Evolutionary conservation across 1,140 invertebrate genomes (phyloP).

Genomic region (Heterodera carotae): DNA sequence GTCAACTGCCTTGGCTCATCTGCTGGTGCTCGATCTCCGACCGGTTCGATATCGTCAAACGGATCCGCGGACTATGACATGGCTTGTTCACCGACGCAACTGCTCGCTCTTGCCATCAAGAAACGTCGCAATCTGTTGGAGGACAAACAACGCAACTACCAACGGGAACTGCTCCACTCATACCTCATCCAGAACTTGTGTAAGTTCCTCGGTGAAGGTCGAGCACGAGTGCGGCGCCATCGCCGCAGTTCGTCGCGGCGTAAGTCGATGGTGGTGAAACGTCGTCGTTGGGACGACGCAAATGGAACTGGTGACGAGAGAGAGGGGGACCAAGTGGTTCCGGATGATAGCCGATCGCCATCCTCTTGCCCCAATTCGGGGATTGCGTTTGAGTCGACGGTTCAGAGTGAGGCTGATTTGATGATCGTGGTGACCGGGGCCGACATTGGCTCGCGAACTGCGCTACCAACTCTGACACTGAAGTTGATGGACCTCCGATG

Average conservation of each 20-base stretch:
- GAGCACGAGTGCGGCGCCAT: conserved; percentile 19
- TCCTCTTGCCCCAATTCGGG: background rate
- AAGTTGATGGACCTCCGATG: background rate
- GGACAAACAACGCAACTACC: conserved; percentile 32
- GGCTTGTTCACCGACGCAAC: conserved; percentile 28
- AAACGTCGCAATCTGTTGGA: conserved; percentile 31
- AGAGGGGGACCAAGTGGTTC: conserved; percentile 16
- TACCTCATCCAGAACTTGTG: conserved; percentile 30
- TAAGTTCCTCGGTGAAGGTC: conserved; percentile 37
- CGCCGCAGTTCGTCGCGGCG: conserved; percentile 16
- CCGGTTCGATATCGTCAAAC: background rate
- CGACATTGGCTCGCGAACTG: background rate
- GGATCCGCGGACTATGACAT: background rate
- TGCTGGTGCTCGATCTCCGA: background rate
- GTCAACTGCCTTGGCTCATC: background rate
- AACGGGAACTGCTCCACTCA: conserved; percentile 17
- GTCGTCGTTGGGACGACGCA: background rate
- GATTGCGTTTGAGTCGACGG: conserved; percentile 10
- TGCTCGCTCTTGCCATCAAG: conserved; percentile 33
- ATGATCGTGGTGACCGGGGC: background rate
- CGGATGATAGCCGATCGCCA: conserved; percentile 15
- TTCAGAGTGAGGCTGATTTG: background rate
- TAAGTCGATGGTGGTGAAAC: background rate
- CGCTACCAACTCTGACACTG: background rate
- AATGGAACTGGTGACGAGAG: background rate